Percentiles rank a stretch among this genome's conserved stretches.
These are phyloP conservation scores for Marasmarcha lunaedactyla DNA, from an alignment of 2,888 invertebrate genomes.

Conservation along the genomic window DNA sequence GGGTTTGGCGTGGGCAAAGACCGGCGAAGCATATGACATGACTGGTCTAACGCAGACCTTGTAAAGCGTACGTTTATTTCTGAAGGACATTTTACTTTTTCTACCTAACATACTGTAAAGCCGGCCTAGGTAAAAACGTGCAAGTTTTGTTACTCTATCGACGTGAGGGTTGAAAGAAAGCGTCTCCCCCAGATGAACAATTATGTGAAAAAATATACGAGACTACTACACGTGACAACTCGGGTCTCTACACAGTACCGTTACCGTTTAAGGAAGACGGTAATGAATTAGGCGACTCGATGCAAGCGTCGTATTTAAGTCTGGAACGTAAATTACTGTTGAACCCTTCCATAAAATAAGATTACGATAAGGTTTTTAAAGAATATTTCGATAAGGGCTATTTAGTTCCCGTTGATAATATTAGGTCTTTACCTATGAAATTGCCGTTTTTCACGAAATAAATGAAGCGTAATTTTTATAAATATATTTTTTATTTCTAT, in stretches of 20 bases:
- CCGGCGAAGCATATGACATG: too few relatives aligned
- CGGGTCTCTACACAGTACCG: neutral
- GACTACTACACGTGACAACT: neutral
- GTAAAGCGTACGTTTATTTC: too few relatives aligned
- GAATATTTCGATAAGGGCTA: neutral
- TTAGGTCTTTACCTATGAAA: too few relatives aligned
- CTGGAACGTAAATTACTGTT: neutral
- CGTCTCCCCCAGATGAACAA: neutral
- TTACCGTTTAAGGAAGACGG: neutral
- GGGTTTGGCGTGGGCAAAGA: too few relatives aligned
- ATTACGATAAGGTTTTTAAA: neutral
- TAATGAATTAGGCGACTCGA: neutral
- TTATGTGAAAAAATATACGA: neutral
- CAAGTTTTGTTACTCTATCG: too few relatives aligned
- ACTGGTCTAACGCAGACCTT: too few relatives aligned
- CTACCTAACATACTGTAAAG: too few relatives aligned
- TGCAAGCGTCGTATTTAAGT: neutral
- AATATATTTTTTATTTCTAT: neutral
- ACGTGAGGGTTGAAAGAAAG: too few relatives aligned
- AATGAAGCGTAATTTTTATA: too few relatives aligned
- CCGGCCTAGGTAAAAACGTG: too few relatives aligned
- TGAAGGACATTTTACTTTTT: too few relatives aligned
- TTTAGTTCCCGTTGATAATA: neutral
- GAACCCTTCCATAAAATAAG: neutral
- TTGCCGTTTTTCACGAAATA: too few relatives aligned